A percentile compares a stretch with the other conserved stretches of the same genome.
phyloP scores from a whole-genome alignment of 1,140 invertebrate genomes.

The Spodoptera frugiperda region DNA sequence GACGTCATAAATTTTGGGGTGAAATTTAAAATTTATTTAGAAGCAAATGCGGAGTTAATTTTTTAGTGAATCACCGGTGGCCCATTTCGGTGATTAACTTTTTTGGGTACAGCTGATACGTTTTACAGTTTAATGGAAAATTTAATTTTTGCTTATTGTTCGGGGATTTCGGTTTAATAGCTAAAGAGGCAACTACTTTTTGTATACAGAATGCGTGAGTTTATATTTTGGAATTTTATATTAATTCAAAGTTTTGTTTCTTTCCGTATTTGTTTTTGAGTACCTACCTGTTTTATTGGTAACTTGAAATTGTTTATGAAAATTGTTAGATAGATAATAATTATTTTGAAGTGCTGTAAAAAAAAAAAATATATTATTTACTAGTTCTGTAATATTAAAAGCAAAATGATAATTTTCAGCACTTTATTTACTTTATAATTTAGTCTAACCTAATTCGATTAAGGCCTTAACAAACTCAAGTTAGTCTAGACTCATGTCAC shows the following conservation, averaged over 20 bases:
- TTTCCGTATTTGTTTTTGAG: no score
- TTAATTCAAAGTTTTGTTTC: no score
- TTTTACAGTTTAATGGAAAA: conserved; percentile 48
- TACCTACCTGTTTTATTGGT: no score
- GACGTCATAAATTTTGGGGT: conserved; percentile 66
- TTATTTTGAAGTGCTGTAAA: no score
- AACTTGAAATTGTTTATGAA: no score
- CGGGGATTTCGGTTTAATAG: conserved; percentile 34
- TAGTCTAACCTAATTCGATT: neutral
- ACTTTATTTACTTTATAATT: no score
- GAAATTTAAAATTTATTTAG: conserved; percentile 76
- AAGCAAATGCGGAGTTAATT: conserved; percentile 70
- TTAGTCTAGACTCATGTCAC: conserved; percentile 42
- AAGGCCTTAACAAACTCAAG: neutral
- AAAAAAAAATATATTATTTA: no score
- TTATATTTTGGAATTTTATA: no score
- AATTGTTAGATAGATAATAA: no score
- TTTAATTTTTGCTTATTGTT: conserved; percentile 45
- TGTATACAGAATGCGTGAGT: neutral
- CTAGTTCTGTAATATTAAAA: no score
- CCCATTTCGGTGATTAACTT: conserved; percentile 65
- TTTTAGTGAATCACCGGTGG: conserved; percentile 67
- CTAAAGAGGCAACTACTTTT: neutral
- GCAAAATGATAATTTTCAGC: no score
- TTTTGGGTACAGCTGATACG: conserved; percentile 43